phyloP scores from a whole-genome alignment of 2,113 vertebrate genomes.

The Potamarius usumacintae region DNA sequence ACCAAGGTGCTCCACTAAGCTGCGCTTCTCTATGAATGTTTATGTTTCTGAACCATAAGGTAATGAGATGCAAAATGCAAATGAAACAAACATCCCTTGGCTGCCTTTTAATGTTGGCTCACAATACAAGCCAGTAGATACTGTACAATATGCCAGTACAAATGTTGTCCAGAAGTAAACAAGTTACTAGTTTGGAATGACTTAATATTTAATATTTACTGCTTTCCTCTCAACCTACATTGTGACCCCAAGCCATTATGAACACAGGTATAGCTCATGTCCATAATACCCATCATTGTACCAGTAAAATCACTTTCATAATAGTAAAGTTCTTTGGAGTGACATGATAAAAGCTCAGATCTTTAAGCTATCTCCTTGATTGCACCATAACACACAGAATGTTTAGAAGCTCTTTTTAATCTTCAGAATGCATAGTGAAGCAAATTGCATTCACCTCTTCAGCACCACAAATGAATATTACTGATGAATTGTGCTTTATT shows the following conservation, averaged over 20 bases:
- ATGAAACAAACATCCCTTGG: constrained; percentile 1
- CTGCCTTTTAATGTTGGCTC: constrained; percentile 18
- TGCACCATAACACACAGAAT: background rate
- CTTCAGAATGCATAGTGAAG: background rate
- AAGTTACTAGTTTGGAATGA: background rate
- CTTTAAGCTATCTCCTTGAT: background rate
- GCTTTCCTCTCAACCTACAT: background rate
- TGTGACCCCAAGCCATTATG: background rate
- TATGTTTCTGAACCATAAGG: background rate
- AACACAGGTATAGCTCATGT: background rate
- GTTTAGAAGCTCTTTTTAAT: background rate
- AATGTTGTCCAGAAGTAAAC: constrained; percentile 7
- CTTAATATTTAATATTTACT: background rate
- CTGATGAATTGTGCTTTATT: background rate
- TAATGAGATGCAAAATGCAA: background rate
- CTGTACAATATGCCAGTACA: background rate
- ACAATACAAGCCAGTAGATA: background rate
- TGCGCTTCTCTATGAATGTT: background rate
- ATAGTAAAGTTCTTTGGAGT: background rate
- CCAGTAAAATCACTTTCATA: constrained; percentile 1
- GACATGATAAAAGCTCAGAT: background rate
- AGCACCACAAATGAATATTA: background rate
- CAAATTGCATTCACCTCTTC: background rate
- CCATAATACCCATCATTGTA: background rate
- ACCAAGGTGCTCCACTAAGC: background rate